A percentile compares a stretch with the other conserved stretches of the same genome.
phyloP scores from a whole-genome alignment of 2,113 vertebrate genomes.

The Theristicus caerulescens region DNA sequence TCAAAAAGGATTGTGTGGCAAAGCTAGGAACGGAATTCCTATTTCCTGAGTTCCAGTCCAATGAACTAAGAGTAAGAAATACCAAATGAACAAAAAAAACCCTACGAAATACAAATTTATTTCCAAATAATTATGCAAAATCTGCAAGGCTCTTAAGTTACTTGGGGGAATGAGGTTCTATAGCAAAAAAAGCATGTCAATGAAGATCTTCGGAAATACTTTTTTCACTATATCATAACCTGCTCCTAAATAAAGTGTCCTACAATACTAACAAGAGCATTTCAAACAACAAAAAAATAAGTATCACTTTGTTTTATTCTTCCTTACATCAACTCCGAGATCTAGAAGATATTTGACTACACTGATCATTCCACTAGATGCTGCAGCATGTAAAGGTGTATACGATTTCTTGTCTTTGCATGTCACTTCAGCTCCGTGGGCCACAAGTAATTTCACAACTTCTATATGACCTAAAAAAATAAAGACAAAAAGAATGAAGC shows the following conservation, averaged over 20 bases:
- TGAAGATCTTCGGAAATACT: neutral
- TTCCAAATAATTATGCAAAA: neutral
- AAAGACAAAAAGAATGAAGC: neutral
- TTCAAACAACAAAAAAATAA: neutral
- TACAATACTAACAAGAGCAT: neutral
- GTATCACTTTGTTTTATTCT: neutral
- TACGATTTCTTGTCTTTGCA: constrained; percentile 98
- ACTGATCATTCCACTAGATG: constrained; percentile 96
- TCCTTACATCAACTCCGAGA: constrained; percentile 93
- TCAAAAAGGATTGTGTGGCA: neutral
- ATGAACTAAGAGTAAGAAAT: neutral
- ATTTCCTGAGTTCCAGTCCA: constrained; percentile 3
- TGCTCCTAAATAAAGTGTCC: neutral
- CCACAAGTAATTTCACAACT: constrained; percentile 93
- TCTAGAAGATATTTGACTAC: constrained; percentile 97
- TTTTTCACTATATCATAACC: neutral
- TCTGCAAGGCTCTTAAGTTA: neutral
- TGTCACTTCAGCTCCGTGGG: constrained; percentile 93
- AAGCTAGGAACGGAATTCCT: neutral
- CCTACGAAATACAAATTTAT: neutral
- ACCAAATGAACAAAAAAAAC: neutral
- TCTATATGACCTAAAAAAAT: constrained; percentile 90
- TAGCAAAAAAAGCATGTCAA: neutral
- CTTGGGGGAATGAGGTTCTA: neutral
- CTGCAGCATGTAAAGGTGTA: constrained; percentile 93